phyloP scores from a whole-genome alignment of 2,113 vertebrate species.

The Oenanthe melanoleuca region DNA sequence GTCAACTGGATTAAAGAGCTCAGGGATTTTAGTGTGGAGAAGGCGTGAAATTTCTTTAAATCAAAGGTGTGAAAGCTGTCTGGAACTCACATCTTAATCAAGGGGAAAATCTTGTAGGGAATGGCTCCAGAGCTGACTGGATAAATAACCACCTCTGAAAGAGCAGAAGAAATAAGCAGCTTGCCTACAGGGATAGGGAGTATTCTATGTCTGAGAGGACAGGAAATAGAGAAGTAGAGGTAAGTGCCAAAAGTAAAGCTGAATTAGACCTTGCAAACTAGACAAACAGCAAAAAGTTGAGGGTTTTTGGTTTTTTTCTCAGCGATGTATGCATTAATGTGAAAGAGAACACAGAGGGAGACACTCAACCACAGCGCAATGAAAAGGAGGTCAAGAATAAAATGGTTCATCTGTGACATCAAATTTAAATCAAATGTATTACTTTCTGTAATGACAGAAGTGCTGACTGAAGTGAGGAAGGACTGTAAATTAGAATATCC shows the following conservation, averaged over 20 bases:
- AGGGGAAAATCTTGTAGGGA: slow-evolving; percentile 37
- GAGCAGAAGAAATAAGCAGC: not conserved
- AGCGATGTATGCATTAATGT: not conserved
- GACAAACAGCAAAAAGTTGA: not conserved
- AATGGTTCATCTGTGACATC: not conserved
- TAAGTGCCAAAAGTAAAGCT: not conserved
- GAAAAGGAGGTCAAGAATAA: not conserved
- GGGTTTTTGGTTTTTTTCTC: not conserved
- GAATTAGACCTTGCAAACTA: not conserved
- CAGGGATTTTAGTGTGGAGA: slow-evolving; percentile 63
- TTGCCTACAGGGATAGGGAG: not conserved
- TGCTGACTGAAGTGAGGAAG: not conserved
- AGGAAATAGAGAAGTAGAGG: not conserved
- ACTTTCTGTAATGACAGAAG: not conserved
- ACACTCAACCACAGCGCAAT: not conserved
- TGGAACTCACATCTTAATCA: slow-evolving; percentile 67
- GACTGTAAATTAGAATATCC: not conserved
- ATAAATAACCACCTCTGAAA: slow-evolving; percentile 47
- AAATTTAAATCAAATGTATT: not conserved
- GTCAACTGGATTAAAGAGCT: slow-evolving; percentile 67
- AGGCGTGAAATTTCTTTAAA: slow-evolving; percentile 70
- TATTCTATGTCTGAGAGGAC: not conserved
- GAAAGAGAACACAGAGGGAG: not conserved
- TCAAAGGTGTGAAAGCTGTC: slow-evolving; percentile 69
- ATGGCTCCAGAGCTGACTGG: slow-evolving; percentile 21